Evolutionary conservation across 1,140 invertebrate species (phyloP), one percentile per base, ranked within the genome.

Genomic region (Aphelinus certus): DNA sequence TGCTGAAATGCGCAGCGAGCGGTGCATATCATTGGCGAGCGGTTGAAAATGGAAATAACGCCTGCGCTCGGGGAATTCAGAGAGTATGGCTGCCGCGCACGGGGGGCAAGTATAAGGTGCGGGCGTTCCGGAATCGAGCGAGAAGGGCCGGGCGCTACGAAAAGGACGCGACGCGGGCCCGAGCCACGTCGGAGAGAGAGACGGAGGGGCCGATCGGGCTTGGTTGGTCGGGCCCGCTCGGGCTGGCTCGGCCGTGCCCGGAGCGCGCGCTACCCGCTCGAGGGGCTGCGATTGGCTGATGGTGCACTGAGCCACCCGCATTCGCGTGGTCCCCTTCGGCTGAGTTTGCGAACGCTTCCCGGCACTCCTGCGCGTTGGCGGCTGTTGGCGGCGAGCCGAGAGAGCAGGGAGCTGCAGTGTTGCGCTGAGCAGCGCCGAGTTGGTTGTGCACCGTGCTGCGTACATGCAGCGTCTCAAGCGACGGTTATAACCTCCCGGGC

Each of bases 301-400:
- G 26, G 26, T 26, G 26, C 26, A 26, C 26, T 26, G 26, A 26
- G 26, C 26, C 46, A 9, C 46, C 1, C 66, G 60, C 49, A 46
- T 56, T 69, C 81, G 83, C 83, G 84, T 86, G 84, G 83, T 71
- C 49, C 71, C 51, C 7, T 68, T 79, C 79, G 66, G 56, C 70
- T 73, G 76, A n/a, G 10, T 86, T 84, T 83, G 49, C 26, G 85
- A 86, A 87, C 81, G 70, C 80, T 0, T 26, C 10, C 45, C 61
- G 2, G 42, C 56, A 49, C 4, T 62, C n/a, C 63, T n/a, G 26
- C 61, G 26, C 26, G 26, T 51, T 26, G 73, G 73, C 73, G 72
- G 67, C 72, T 65, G 67, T 73, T 68, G 26, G 58, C 46, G 62
- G 58, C 66, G 46, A 51, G 66, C 53, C 73, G 49, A 67, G 51